Evolutionary conservation across 1,140 invertebrate species (phyloP).

Genomic region (Halesus radiatus): DNA sequence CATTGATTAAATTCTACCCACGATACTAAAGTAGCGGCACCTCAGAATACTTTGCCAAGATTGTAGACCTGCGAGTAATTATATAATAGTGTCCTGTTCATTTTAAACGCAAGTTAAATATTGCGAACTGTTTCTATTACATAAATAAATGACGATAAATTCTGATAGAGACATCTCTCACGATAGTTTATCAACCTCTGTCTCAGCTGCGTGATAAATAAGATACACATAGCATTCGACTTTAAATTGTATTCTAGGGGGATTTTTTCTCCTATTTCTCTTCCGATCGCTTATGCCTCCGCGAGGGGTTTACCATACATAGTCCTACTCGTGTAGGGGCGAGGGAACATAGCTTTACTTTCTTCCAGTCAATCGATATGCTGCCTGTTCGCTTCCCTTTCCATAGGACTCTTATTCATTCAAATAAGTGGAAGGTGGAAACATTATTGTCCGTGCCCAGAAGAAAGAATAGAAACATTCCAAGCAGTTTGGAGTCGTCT

Average conservation of each 20-base stretch:
- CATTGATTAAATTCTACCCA: too few relatives aligned
- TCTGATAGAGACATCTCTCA: too few relatives aligned
- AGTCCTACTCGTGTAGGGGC: neutral
- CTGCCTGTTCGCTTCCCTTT: conserved; percentile 47
- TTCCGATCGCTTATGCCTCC: neutral
- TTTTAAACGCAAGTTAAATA: too few relatives aligned
- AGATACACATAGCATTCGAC: neutral
- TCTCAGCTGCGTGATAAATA: neutral
- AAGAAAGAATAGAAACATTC: neutral
- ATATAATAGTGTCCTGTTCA: too few relatives aligned
- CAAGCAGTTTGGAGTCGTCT: too few relatives aligned
- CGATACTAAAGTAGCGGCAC: too few relatives aligned
- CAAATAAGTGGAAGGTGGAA: conserved; percentile 50
- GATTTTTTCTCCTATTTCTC: neutral
- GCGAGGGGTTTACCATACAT: conserved; percentile 42
- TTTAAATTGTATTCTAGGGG: neutral
- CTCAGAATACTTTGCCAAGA: too few relatives aligned
- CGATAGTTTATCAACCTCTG: neutral
- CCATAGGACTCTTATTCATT: conserved; percentile 51
- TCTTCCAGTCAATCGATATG: conserved; percentile 53
- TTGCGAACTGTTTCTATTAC: too few relatives aligned
- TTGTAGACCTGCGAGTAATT: too few relatives aligned
- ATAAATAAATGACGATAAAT: too few relatives aligned
- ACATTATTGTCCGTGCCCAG: neutral
- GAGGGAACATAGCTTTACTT: conserved; percentile 32